These are phyloP conservation scores for Drosophila aldrichi DNA, from an alignment of 2,888 invertebrate species.

Conservation along the genomic window DNA sequence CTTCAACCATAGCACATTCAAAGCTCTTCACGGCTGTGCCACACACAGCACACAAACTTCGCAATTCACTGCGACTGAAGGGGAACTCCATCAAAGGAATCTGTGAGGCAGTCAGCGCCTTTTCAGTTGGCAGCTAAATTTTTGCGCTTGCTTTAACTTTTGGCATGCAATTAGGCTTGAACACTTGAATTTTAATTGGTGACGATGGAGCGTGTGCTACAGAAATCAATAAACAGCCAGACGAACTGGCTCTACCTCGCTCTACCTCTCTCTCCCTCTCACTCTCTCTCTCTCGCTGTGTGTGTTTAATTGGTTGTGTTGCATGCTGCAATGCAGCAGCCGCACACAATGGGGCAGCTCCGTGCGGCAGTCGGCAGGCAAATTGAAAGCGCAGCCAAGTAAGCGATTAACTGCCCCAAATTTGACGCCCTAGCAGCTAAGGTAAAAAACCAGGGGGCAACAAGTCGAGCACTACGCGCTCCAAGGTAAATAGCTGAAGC, in stretches of 20 bases:
- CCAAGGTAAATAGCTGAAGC: no score
- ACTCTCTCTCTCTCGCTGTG: neutral
- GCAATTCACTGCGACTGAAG: neutral
- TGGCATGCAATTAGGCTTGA: conserved; percentile 65
- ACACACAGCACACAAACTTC: neutral
- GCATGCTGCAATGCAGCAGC: conserved; percentile 45
- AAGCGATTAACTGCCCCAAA: conserved; percentile 37
- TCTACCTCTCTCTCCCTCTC: neutral
- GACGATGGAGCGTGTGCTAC: conserved; percentile 29
- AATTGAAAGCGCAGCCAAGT: conserved; percentile 36
- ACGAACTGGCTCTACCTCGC: conserved; percentile 6
- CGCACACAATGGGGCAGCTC: conserved; percentile 29
- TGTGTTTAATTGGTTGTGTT: conserved; percentile 57
- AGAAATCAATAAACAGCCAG: conserved; percentile 65
- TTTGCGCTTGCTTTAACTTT: conserved; percentile 43
- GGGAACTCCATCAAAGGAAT: neutral
- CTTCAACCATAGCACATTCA: no score
- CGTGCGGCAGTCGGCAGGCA: conserved; percentile 13
- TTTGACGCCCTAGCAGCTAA: conserved; percentile 17
- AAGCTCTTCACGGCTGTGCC: neutral
- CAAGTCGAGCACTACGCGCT: neutral
- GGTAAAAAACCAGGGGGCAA: neutral
- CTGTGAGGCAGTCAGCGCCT: conserved; percentile 17
- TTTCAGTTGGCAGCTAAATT: conserved; percentile 12
- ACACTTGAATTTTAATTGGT: conserved; percentile 68